phyloP scores from a whole-genome alignment of 2,113 vertebrate genomes.

The human (Homo sapiens) region GRCh38 chr4:95833501-95834000 shows the following conservation, averaged over 20 bases:
- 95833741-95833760: slow-evolving; percentile 76
- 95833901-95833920: slow-evolving; percentile 48
- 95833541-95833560: slow-evolving; percentile 39
- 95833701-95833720: slow-evolving; percentile 62
- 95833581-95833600: neutral
- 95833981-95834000: neutral
- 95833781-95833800: slow-evolving; percentile 50
- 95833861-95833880: slow-evolving; percentile 32
- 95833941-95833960: neutral
- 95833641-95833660: slow-evolving; percentile 12
- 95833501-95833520: neutral
- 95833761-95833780: slow-evolving; percentile 73
- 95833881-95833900: slow-evolving; percentile 70
- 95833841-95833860: slow-evolving; percentile 56
- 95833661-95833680: slow-evolving; percentile 8
- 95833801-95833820: slow-evolving; percentile 51
- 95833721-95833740: slow-evolving; percentile 56
- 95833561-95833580: neutral
- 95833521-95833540: slow-evolving; percentile 8
- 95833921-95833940: slow-evolving; percentile 60
- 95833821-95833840: slow-evolving; percentile 68
- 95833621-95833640: slow-evolving; percentile 48
- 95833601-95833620: slow-evolving; percentile 11
- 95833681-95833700: slow-evolving; percentile 59
- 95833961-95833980: neutral